Conservation (phyloP, 1,140 invertebrate species). For the Phortica variegata region DNA sequence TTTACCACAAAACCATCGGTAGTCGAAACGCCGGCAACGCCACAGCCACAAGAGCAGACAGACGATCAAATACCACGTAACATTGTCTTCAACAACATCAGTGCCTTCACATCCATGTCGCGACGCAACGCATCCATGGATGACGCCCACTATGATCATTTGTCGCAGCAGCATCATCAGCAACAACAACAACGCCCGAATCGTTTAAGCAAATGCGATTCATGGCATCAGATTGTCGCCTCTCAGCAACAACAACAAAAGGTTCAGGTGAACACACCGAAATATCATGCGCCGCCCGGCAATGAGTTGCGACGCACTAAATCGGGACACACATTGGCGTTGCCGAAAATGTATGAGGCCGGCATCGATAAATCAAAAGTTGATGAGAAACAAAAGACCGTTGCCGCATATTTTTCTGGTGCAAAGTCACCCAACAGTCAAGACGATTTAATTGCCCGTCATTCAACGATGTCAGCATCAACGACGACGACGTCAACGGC, state of each 20-base stretch:
- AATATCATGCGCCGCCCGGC: slow-evolving; percentile 21
- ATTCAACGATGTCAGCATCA: slow-evolving; percentile 22
- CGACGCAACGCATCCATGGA: slow-evolving; percentile 22
- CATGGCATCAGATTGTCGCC: slow-evolving; percentile 76
- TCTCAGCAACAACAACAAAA: slow-evolving; percentile 45
- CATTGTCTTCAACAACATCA: slow-evolving; percentile 52
- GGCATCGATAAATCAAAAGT: slow-evolving; percentile 72
- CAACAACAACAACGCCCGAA: slow-evolving; percentile 30
- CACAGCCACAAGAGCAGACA: slow-evolving; percentile 24
- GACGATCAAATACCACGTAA: slow-evolving; percentile 52
- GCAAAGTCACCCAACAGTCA: slow-evolving; percentile 48
- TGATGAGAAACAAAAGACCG: slow-evolving; percentile 72
- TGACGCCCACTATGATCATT: slow-evolving; percentile 16
- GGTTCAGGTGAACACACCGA: slow-evolving; percentile 43
- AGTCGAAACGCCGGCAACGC: slow-evolving; percentile 45
- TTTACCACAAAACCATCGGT: slow-evolving; percentile 30
- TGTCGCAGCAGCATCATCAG: slow-evolving; percentile 8
- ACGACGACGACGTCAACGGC: slow-evolving; percentile 25
- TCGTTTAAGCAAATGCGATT: slow-evolving; percentile 73
- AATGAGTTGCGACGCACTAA: slow-evolving; percentile 66
- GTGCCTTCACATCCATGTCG: slow-evolving; percentile 40
- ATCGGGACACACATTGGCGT: slow-evolving; percentile 69
- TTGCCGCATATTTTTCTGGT: slow-evolving; percentile 75
- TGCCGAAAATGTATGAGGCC: slow-evolving; percentile 77
- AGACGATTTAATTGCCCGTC: slow-evolving; percentile 19